Evolutionary conservation across 2,797 vertebrate genomes (phyloP), one percentile per base, ranked within the genome.

Genomic region (Aulostomus chinensis): DNA sequence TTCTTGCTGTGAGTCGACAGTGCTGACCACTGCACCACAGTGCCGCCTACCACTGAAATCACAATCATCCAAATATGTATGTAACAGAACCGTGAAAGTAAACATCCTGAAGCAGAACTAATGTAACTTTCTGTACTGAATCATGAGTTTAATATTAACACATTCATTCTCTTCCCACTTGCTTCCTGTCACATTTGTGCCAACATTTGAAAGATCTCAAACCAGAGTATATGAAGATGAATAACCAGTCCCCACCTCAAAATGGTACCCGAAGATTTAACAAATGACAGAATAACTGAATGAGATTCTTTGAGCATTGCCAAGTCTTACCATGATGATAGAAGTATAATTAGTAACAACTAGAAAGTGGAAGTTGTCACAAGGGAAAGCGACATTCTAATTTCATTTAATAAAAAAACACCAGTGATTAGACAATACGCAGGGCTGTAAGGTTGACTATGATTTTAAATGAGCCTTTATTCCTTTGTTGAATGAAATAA

Each of bases 281-380:
- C 70, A 84, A 85, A 84, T 80, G 79, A 81, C 41, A 34, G 38
- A 81, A 87, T 86, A 81, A 90, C 88, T 86, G 81, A 72, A 84
- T 62, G 48, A 64, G 50, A 70, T 71, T 81, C 43, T 54, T 50
- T 76, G 73, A 78, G 55, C 37, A 40, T 68, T 85, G 73, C 65
- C 42, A 64, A 26, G 39, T 25, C 87, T 90, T 86, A 81, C 43
- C 83, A 86, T 82, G 25, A 88, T 67, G 88, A 88, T 83, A 63
- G 40, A 81, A 86, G 83, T 86, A 77, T 81, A 90, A 89, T 91
- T 89, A 88, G 83, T 84, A 73, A 81, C 83, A 88, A 67, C 66
- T 76, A 78, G 58, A 79, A 69, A 75, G 67, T 52, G 41, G 47
- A 69, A 55, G 30, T 70, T 69, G 72, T 78, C 72, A 68, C 66